Conservation (phyloP, 2,797 vertebrate species). For the Tarsius wallacei region DNA sequence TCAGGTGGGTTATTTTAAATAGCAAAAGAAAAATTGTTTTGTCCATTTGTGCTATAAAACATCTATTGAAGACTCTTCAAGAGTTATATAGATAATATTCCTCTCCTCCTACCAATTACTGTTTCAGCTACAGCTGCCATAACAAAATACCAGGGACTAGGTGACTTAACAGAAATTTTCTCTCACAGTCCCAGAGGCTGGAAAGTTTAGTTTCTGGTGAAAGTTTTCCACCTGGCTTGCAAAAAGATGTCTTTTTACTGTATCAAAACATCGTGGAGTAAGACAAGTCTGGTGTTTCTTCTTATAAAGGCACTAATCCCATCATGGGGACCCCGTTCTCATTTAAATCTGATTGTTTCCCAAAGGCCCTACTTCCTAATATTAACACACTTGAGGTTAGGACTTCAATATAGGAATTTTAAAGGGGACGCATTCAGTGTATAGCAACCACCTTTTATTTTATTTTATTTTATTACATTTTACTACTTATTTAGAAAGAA, state of each 20-base stretch:
- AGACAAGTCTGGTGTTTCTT: background rate
- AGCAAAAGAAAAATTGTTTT: background rate
- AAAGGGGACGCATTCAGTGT: background rate
- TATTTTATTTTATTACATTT: background rate
- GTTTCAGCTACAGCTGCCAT: background rate
- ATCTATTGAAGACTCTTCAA: background rate
- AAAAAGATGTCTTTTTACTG: background rate
- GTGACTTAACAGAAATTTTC: background rate
- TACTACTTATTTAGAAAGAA: background rate
- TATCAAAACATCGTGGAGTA: background rate
- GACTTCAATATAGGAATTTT: background rate
- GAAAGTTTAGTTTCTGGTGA: background rate
- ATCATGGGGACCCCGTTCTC: too few species aligned
- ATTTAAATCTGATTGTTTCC: background rate
- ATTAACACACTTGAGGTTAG: background rate
- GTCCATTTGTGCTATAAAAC: background rate
- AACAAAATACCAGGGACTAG: background rate
- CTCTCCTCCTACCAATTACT: background rate
- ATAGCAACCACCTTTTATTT: background rate
- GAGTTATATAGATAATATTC: background rate
- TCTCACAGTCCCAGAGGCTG: background rate
- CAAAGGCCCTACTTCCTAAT: too few species aligned
- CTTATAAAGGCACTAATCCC: background rate
- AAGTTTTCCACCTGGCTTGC: background rate
- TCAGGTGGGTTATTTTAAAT: background rate